A percentile compares a stretch with the other conserved stretches of the same genome.
Conservation (phyloP, 2,113 vertebrate genomes). For the Panthera uncia region DNA sequence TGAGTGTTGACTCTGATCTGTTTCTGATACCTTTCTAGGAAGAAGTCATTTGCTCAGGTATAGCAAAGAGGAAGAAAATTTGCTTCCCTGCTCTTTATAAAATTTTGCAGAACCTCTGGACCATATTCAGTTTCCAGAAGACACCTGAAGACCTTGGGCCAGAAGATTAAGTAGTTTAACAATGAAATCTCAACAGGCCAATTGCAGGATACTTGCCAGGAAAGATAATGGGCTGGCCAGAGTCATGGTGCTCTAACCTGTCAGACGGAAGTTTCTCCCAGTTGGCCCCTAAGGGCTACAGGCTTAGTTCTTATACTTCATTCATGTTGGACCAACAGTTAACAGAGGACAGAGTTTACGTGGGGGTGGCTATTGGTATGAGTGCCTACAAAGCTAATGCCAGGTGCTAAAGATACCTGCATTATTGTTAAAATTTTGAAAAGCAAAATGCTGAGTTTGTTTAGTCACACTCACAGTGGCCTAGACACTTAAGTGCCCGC, state of each 20-base stretch:
- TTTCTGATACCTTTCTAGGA: slow-evolving; percentile 20
- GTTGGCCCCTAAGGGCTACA: background rate
- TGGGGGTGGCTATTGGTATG: background rate
- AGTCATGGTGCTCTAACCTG: background rate
- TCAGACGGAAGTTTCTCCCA: background rate
- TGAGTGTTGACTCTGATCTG: background rate
- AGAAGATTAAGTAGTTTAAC: background rate
- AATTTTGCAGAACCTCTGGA: background rate
- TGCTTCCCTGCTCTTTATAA: background rate
- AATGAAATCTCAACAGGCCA: background rate
- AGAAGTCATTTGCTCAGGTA: background rate
- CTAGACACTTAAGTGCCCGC: background rate
- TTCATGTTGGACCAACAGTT: background rate
- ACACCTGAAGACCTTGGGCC: background rate
- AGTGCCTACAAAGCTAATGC: background rate
- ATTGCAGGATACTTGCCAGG: background rate
- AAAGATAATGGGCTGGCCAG: background rate
- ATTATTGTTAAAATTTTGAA: background rate
- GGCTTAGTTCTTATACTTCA: background rate
- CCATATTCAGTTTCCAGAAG: background rate
- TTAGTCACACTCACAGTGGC: background rate
- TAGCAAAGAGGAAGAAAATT: slow-evolving; percentile 7
- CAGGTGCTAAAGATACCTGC: background rate
- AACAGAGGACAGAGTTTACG: background rate
- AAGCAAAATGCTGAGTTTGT: background rate